Evolutionary conservation across 2,797 vertebrate genomes (phyloP), one percentile per base, ranked within the genome.

Genomic region (Hypotaenidia philippensis): DNA sequence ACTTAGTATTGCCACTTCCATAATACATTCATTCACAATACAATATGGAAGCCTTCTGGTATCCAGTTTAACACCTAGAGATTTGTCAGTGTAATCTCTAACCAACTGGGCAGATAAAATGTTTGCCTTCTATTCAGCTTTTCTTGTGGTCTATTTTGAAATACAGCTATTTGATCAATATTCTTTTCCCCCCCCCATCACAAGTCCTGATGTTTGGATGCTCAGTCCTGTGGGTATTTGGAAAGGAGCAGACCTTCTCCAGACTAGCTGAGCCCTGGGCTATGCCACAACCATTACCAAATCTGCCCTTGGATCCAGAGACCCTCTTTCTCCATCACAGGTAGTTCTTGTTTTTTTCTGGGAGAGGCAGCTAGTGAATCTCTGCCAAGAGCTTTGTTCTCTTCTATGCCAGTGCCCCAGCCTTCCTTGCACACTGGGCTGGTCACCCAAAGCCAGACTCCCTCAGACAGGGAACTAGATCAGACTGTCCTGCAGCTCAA

Each of bases 1-100:
- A 29, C 78, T 94, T 85, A 64, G 65, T 84, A 66, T 81, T n/a
- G 66, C 27, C 59, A 20, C 38, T 83, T 78, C 77, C 93, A 66
- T 56, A 89, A 63, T 32, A n/a, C 38, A 53, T 60, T 76, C 7
- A 31, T 81, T 83, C 83, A 74, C 66, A 78, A 70, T 93, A 90
- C 85, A 89, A 91, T 84, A 82, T 66, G 53, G 86, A 94, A 96
- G 60, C 90, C 63, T 90, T 88, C 90, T 92, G 76, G 76, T 96
- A 91, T 87, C 79, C 78, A 90, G 38, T 94, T 82, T 90, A 94
- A 86, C 64, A 91, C 49, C 64, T 83, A 93, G 83, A 95, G 64
- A 94, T 96, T 95, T 94, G 21, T 56, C 90, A 86, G 31, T 81
- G 50, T 59, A 93, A 70, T 92, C 63, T 79, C 83, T 92, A 75